Conservation (phyloP, 2,888 invertebrate species). For the Pilophorus perplexus region DNA sequence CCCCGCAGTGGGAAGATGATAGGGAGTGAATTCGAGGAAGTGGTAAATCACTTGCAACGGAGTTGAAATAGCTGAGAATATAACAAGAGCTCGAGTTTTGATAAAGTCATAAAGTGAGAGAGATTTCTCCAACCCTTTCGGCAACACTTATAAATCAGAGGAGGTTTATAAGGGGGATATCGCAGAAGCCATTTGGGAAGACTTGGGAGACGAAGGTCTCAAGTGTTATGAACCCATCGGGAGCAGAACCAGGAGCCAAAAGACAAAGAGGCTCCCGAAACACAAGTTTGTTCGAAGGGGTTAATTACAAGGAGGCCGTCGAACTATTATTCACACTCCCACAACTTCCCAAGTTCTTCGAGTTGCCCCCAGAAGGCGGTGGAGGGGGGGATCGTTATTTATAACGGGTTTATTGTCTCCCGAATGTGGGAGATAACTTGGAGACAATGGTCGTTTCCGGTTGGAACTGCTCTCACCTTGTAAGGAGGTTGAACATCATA, state of each 20-base stretch:
- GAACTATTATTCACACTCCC: slow-evolving; percentile 30
- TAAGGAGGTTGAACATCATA: not conserved
- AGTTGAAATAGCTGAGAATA: no score
- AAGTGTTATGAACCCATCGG: slow-evolving; percentile 21
- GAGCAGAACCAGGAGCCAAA: not conserved
- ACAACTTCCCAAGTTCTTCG: slow-evolving; percentile 1
- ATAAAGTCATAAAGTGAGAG: slow-evolving; percentile 18
- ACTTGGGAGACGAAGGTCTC: not conserved
- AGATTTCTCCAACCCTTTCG: slow-evolving; percentile 6
- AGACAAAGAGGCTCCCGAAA: slow-evolving; percentile 21
- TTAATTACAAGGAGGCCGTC: slow-evolving; percentile 33
- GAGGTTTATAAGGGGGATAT: not conserved
- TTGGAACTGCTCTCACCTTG: not conserved
- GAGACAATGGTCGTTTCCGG: slow-evolving; percentile 3
- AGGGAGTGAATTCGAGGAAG: no score
- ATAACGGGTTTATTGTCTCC: slow-evolving; percentile 34
- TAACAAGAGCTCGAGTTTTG: no score
- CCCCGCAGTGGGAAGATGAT: no score
- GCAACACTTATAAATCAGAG: slow-evolving; percentile 33
- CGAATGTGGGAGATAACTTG: slow-evolving; percentile 10
- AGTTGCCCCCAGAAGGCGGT: not conserved
- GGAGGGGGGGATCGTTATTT: slow-evolving; percentile 21
- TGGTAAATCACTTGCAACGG: no score
- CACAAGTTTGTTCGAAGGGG: slow-evolving; percentile 17
- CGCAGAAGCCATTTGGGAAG: not conserved